Percentiles rank a stretch among this genome's conserved stretches.
Evolutionary conservation across 2,113 vertebrate species (phyloP).

Genomic region (Acanthochromis polyacanthus): DNA sequence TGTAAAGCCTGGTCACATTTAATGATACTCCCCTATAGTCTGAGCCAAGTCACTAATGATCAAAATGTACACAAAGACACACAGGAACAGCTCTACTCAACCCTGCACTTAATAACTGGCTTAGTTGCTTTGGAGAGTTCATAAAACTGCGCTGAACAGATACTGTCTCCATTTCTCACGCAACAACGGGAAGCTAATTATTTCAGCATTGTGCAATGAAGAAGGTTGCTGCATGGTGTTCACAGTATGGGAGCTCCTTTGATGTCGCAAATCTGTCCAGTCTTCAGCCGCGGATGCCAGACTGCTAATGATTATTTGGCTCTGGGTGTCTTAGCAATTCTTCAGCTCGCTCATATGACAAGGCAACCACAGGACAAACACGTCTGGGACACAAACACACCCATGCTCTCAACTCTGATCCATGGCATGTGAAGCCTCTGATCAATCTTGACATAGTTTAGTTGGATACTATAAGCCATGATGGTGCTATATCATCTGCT

Average conservation of each 20-base stretch:
- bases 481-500: not conserved
- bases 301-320: conserved; percentile 80
- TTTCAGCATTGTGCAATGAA: conserved; percentile 72
- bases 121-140: conserved; percentile 55
- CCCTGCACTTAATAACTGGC: conserved; percentile 69
- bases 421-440: not conserved
- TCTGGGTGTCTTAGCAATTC: conserved; percentile 65
- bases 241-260: conserved; percentile 70
- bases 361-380: conserved; percentile 64
- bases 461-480: conserved; percentile 1
- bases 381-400: conserved; percentile 43
- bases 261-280: conserved; percentile 78
- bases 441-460: conserved; percentile 22
- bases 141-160: conserved; percentile 67
- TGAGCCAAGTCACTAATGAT: conserved; percentile 75
- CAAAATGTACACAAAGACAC: conserved; percentile 69
- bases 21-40: conserved; percentile 56
- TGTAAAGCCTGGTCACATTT: conserved; percentile 47
- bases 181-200: conserved; percentile 77
- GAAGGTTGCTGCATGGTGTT: conserved; percentile 69
- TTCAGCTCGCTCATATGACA: conserved; percentile 49
- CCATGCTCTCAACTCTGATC: conserved; percentile 20
- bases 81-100: conserved; percentile 48
- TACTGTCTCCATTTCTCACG: conserved; percentile 73
- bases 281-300: conserved; percentile 68